Conservation (phyloP, 1,140 invertebrate genomes). For the Drosophila arizonae region DNA sequence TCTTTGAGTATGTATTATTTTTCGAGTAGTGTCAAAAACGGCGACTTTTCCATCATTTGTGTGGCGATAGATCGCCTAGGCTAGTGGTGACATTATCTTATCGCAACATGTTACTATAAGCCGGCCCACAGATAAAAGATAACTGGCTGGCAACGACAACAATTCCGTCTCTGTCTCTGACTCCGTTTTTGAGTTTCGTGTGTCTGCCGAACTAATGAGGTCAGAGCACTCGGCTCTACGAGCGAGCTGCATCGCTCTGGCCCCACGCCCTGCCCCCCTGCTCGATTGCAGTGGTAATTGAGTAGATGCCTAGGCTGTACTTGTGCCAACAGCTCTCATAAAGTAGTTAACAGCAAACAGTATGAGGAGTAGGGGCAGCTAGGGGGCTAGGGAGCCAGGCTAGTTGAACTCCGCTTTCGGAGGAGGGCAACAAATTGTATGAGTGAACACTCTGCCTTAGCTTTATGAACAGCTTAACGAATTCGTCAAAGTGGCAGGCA, state of each 20-base stretch:
- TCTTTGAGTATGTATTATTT: slow-evolving; percentile 26
- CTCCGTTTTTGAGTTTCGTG: slow-evolving; percentile 11
- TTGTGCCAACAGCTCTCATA: slow-evolving; percentile 31
- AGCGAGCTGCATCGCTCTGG: background rate
- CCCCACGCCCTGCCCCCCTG: background rate
- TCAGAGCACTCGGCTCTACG: slow-evolving; percentile 56
- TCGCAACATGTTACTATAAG: slow-evolving; percentile 55
- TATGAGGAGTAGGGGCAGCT: background rate
- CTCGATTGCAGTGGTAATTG: slow-evolving; percentile 34
- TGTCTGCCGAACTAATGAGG: slow-evolving; percentile 58
- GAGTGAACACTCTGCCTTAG: slow-evolving; percentile 51
- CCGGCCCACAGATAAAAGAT: slow-evolving; percentile 53
- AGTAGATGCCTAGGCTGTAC: slow-evolving; percentile 22
- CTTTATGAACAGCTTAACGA: slow-evolving; percentile 54
- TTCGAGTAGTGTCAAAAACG: background rate
- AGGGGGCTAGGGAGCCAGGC: background rate
- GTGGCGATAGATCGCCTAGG: slow-evolving; percentile 43
- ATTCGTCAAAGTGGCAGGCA: slow-evolving; percentile 62
- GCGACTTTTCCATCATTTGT: slow-evolving; percentile 47
- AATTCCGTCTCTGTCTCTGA: background rate
- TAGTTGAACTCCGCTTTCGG: slow-evolving; percentile 20
- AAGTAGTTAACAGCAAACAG: slow-evolving; percentile 27
- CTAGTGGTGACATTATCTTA: slow-evolving; percentile 61
- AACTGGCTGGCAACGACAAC: background rate
- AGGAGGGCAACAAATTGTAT: no score